A percentile compares a stretch with the other conserved stretches of the same genome.
Conservation (phyloP, 2,888 invertebrate genomes). For the Phasia obesa region DNA sequence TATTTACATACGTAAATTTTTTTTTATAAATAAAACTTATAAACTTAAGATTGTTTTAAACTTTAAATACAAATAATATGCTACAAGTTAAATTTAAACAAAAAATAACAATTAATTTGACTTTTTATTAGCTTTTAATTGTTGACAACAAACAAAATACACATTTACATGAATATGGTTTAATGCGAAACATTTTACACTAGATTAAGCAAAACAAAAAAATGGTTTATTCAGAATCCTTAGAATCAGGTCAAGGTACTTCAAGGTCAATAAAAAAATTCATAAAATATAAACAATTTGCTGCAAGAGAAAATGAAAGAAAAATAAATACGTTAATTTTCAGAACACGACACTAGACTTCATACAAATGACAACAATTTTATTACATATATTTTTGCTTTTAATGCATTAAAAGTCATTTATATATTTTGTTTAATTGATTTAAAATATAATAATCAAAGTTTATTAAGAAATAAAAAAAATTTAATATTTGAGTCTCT, state of each 20-base stretch:
- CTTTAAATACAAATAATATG: too few relatives aligned
- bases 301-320: background rate
- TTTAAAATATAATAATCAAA: too few relatives aligned
- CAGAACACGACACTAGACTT: conserved; percentile 9
- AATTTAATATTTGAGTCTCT: too few relatives aligned
- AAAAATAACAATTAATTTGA: conserved; percentile 27
- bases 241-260: conserved; percentile 58
- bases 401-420: background rate
- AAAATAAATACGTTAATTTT: too few relatives aligned
- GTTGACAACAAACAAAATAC: conserved; percentile 41
- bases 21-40: background rate
- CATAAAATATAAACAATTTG: background rate
- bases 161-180: background rate
- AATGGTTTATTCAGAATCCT: conserved; percentile 32
- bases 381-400: conserved; percentile 6
- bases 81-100: background rate
- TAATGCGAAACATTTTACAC: background rate
- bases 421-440: background rate
- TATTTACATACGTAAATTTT: too few relatives aligned
- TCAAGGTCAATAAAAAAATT: conserved; percentile 47
- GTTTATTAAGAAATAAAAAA: too few relatives aligned
- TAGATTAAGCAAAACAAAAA: background rate
- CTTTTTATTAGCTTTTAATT: conserved; percentile 52
- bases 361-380: conserved; percentile 8
- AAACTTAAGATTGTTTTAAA: too few relatives aligned